Evolutionary conservation across 1,140 invertebrate species (phyloP).

Genomic region (Drosophila busckii): DNA sequence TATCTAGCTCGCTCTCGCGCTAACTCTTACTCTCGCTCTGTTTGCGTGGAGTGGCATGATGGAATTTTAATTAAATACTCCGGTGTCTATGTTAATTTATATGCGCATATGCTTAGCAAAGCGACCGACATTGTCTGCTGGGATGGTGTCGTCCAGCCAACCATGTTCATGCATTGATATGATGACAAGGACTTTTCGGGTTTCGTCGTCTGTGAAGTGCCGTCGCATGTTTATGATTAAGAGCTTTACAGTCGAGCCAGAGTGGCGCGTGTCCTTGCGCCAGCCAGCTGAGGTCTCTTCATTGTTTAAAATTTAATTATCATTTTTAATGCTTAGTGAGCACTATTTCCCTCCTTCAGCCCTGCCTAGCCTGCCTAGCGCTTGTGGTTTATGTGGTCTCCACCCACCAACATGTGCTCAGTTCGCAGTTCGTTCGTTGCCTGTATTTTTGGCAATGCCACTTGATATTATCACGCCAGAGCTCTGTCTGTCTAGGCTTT

Average conservation of each 20-base stretch:
- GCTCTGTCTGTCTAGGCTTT: slow-evolving; percentile 30
- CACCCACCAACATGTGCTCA: slow-evolving; percentile 1
- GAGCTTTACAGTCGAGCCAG: slow-evolving; percentile 48
- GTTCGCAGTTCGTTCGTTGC: slow-evolving; percentile 8
- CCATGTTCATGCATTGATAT: slow-evolving; percentile 41
- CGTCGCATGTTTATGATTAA: slow-evolving; percentile 74
- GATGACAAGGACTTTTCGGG: slow-evolving; percentile 19
- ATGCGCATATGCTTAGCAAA: slow-evolving; percentile 74
- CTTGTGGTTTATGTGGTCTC: slow-evolving; percentile 43
- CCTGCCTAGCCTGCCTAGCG: neutral
- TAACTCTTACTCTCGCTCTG: slow-evolving; percentile 4
- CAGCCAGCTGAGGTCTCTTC: slow-evolving; percentile 56
- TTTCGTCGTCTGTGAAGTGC: slow-evolving; percentile 55
- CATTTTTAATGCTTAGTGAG: slow-evolving; percentile 75
- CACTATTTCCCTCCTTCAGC: slow-evolving; percentile 42
- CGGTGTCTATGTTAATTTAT: slow-evolving; percentile 76
- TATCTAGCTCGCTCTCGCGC: neutral
- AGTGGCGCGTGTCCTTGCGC: slow-evolving; percentile 32
- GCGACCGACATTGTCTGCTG: slow-evolving; percentile 4
- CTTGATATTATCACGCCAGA: slow-evolving; percentile 65
- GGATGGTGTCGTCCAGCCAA: too few species aligned
- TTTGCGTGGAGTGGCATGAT: slow-evolving; percentile 46
- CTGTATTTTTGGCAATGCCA: slow-evolving; percentile 54
- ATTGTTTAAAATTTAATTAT: slow-evolving; percentile 77
- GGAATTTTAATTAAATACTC: slow-evolving; percentile 78